Conservation (phyloP, 2,113 vertebrate species). For the Psophia crepitans region DNA sequence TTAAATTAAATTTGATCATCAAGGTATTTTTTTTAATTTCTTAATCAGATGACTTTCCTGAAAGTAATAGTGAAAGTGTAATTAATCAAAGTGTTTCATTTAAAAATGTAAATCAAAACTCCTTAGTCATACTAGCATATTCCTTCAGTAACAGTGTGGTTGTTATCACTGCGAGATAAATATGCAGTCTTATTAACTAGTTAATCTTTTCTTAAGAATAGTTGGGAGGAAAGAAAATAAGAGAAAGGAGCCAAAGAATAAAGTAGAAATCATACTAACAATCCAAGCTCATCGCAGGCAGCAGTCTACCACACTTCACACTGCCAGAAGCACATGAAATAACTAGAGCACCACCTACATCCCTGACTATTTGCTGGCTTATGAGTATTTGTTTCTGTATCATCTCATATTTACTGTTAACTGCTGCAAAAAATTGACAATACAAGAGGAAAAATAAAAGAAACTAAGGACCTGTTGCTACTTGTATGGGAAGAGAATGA, state of each 20-base stretch:
- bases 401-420: background rate
- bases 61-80: background rate
- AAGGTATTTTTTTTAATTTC: background rate
- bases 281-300: background rate
- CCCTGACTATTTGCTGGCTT: background rate
- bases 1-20: background rate
- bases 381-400: background rate
- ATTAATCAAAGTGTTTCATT: background rate
- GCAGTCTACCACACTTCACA: background rate
- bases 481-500: background rate
- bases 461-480: background rate
- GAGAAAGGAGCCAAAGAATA: background rate
- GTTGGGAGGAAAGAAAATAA: background rate
- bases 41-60: background rate
- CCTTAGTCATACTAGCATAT: background rate
- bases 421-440: background rate
- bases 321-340: background rate
- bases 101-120: background rate
- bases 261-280: background rate
- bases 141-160: background rate
- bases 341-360: background rate
- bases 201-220: background rate
- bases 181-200: background rate
- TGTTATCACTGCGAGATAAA: background rate
- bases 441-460: background rate